Base-by-base conservation (phyloP, 2,888 invertebrate species). In the Plemyria rubiginata region DNA sequence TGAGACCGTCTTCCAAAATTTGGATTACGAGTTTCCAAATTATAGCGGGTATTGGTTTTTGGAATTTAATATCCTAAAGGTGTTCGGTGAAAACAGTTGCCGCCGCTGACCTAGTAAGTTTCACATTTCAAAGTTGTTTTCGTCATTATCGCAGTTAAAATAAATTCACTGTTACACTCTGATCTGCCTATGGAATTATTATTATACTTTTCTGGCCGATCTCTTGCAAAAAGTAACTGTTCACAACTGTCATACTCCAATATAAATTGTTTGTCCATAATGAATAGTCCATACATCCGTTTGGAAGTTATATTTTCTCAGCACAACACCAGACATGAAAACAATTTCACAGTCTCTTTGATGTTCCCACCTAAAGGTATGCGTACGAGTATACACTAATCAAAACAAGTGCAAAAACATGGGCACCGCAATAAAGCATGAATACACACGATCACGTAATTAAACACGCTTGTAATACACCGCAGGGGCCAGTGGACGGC, bases 1-100 rank as follows among this genome's bases (percentile, higher is more conserved):
- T 78, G 77, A 78, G 76, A 70, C 73, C 72, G 76, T 74, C 75
- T 78, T 78, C 80, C 54, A 40, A 61, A 77, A 80, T 83, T 85
- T 82, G 82, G 82, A 84, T 86, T 84, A 82, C 71, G 67, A 70
- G 73, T 65, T 61, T 59, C 65, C 70, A 70, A 73, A 80, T 77
- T 79, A 56, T 46, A 57, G 45, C 72, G 67, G 54, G 64, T 49
- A 75, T 64, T 71, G 60, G 56, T 57, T 60, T 60, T 66, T 12
- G 32, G 11, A 62, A 56, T 59, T 59, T 61, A 53, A 55, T 57
- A n/a, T 41, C 40, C 32, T 51, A 38, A 51, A 16, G 36, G 49
- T 48, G 28, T 45, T 22, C n/a, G 15, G n/a, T 50, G 22, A 8
- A 29, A 55, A 52, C 51, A 22, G 55, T 64, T 55, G 43, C 45